Evolutionary conservation across 1,140 invertebrate species (phyloP), one percentile per base, ranked within the genome.

Genomic region (Calycopis cecrops): DNA sequence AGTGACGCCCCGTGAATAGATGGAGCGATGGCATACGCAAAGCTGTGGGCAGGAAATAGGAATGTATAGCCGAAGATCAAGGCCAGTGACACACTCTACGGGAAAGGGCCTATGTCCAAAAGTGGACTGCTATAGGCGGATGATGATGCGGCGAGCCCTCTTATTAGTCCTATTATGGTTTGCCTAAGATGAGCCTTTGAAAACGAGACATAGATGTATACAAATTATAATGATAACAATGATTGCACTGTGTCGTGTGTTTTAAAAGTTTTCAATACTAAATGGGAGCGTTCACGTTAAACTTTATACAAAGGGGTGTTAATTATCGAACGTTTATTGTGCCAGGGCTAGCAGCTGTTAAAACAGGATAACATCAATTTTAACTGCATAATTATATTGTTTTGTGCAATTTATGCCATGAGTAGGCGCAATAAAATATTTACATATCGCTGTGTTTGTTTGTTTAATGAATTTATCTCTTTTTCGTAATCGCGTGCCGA

Each of bases 311-410:
- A 54, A 44, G 52, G 21, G 33, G 34, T 42, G 40, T 35, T 48
- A 58, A 58, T 52, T 42, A 60, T 34, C 12, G 21, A 50, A 11
- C 34, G 21, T 10, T 42, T 47, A 38, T 55, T 55, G 35, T 40
- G 16, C 52, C 40, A 38, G 33, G 28, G 9, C 37, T 40, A 37
- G 33, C 47, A n/a, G 40, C 40, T 44, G 33, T 49, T 47, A 40
- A 54, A 61, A 61, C 33, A 37, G 55, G 47, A 57, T 57, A 54
- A 59, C 49, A 53, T 61, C 55, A 57, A 61, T 61, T 61, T 60
- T 44, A 47, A 47, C 33, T 47, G 55, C 59, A 57, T 48, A 61
- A 61, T 61, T 61, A 54, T 37, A 51, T 38, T 42, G 55, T 57
- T 57, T 57, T 57, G 57, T 14, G 40, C 40, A 44, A 18, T 44